Conservation (phyloP, 2,113 vertebrate genomes). For the Osmerus mordax region DNA sequence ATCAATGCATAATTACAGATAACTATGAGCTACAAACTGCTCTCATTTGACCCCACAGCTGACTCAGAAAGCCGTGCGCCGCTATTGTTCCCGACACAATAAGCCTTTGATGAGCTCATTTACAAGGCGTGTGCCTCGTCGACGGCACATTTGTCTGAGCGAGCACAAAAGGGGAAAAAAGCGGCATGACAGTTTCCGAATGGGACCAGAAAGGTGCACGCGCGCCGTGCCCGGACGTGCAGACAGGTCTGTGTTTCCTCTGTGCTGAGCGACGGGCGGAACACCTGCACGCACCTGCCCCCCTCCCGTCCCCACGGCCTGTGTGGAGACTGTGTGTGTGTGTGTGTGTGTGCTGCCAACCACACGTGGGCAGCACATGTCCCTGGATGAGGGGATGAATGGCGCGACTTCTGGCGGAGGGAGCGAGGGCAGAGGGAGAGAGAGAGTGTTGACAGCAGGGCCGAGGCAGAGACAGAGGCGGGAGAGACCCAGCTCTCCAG, state of each 20-base stretch:
- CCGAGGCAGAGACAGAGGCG: too few relatives aligned
- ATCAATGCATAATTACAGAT: not conserved
- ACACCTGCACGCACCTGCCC: constrained; percentile 73
- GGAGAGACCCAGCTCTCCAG: not conserved
- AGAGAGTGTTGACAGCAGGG: not conserved
- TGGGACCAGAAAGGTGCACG: constrained; percentile 37
- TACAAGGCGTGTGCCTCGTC: not conserved
- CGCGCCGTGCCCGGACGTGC: constrained; percentile 4
- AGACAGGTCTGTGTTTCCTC: constrained; percentile 43
- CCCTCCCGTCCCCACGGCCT: not conserved
- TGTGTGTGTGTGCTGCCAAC: not conserved
- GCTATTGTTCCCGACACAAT: not conserved
- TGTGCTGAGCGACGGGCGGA: constrained; percentile 63
- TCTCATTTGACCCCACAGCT: too few relatives aligned
- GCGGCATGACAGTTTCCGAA: constrained; percentile 44
- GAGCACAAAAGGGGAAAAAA: constrained; percentile 47
- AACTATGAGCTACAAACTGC: not conserved
- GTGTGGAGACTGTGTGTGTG: not conserved
- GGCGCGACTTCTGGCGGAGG: constrained; percentile 1
- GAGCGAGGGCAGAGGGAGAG: not conserved
- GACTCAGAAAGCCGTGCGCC: not conserved
- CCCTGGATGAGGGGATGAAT: not conserved
- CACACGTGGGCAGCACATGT: constrained; percentile 36
- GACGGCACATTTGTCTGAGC: constrained; percentile 29
- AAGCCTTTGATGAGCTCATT: not conserved